phyloP scores from a whole-genome alignment of 2,797 vertebrate genomes.

The Heteromormyrus szaboi region DNA sequence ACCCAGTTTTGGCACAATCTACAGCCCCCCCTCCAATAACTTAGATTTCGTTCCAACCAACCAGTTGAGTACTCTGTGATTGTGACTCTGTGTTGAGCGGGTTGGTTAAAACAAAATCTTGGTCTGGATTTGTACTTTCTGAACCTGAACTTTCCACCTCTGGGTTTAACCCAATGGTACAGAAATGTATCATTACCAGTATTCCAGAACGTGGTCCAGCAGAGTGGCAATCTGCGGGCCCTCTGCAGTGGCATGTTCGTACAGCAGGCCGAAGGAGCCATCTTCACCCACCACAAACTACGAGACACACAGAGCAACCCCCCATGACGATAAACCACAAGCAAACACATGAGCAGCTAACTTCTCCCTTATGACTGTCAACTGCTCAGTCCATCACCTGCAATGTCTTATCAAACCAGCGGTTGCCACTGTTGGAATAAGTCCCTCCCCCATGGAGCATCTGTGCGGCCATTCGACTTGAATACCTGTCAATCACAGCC shows the following conservation, averaged over 20 bases:
- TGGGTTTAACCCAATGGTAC: not conserved
- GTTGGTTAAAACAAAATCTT: not conserved
- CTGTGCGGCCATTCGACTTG: slow-evolving; percentile 75
- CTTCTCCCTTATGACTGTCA: not conserved
- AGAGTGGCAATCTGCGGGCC: slow-evolving; percentile 66
- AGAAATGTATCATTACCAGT: slow-evolving; percentile 53
- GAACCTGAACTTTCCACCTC: not conserved
- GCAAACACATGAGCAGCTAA: not conserved
- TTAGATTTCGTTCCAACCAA: not conserved
- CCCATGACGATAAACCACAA: not conserved
- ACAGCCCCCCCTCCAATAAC: not conserved
- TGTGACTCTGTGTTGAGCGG: not conserved
- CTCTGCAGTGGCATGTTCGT: slow-evolving; percentile 71
- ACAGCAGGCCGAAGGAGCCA: slow-evolving; percentile 72
- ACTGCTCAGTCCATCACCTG: slow-evolving; percentile 53
- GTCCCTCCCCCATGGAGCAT: slow-evolving; percentile 74
- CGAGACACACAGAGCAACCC: not conserved
- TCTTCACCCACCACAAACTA: slow-evolving; percentile 72
- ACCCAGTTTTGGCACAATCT: not conserved
- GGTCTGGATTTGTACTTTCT: not conserved
- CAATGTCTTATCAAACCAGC: slow-evolving; percentile 78
- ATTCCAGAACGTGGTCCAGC: slow-evolving; percentile 65
- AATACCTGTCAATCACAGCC: slow-evolving; percentile 56
- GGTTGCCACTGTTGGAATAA: slow-evolving; percentile 78
- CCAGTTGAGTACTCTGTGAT: not conserved